These are phyloP conservation scores for Alviniconcha marisindica DNA, from an alignment of 1,140 invertebrate genomes.

Conservation along the genomic window DNA sequence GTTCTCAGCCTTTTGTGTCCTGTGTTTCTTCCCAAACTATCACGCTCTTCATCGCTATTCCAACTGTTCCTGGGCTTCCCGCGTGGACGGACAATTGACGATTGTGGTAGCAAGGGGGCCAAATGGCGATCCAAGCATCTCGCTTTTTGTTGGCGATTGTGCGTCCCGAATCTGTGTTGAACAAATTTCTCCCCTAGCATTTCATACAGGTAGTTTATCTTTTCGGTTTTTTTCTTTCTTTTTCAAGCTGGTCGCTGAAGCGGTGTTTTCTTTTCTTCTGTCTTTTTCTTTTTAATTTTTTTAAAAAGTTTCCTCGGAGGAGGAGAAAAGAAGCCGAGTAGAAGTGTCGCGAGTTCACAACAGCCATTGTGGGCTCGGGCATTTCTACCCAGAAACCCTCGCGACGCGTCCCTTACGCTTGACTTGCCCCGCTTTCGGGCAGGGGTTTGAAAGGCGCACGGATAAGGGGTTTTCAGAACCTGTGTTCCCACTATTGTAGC, in stretches of 20 bases:
- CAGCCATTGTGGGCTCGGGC: neutral
- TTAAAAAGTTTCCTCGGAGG: too few species aligned
- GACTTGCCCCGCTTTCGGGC: neutral
- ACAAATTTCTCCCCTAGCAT: neutral
- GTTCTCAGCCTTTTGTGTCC: neutral
- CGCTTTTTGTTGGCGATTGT: neutral
- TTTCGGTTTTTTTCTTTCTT: constrained; percentile 21
- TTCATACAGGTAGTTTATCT: constrained; percentile 19
- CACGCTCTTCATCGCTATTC: neutral
- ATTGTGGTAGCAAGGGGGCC: neutral
- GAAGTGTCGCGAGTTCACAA: neutral
- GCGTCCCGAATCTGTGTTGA: neutral
- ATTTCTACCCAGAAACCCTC: neutral
- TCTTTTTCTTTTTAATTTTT: too few species aligned
- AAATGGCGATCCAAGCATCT: constrained; percentile 29
- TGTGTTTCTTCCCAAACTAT: neutral
- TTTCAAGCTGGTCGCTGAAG: neutral
- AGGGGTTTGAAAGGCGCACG: neutral
- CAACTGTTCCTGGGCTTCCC: neutral
- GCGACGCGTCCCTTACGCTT: constrained; percentile 26
- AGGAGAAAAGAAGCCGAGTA: neutral
- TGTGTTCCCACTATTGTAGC: constrained; percentile 21
- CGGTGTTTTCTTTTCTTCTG: too few species aligned
- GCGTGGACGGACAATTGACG: neutral
- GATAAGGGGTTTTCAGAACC: neutral